These are phyloP conservation scores for Harpagifer antarcticus DNA, from an alignment of 2,797 vertebrate species.

Conservation along the genomic window DNA sequence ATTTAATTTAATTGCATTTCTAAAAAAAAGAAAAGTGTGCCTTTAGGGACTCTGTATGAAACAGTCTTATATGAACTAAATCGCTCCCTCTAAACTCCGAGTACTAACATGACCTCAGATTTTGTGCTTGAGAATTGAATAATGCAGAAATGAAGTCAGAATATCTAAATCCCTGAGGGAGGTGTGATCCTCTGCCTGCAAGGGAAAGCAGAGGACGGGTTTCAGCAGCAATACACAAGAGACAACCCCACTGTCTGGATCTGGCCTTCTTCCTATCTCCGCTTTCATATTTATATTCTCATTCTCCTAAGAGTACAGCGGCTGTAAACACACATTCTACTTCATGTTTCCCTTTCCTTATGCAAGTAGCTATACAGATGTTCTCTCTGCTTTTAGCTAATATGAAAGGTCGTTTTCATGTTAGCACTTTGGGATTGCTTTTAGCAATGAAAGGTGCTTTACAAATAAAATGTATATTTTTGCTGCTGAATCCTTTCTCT, in stretches of 20 bases:
- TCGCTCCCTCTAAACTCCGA: background rate
- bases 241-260: background rate
- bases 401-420: no score
- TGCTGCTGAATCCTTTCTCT: no score
- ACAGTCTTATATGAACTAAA: no score
- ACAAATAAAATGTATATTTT: no score
- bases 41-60: no score
- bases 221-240: conserved; percentile 9
- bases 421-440: no score
- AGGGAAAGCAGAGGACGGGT: conserved; percentile 3
- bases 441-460: no score
- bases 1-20: no score
- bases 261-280: background rate
- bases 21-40: no score
- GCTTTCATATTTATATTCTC: background rate
- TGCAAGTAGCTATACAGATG: background rate
- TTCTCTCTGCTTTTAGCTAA: background rate
- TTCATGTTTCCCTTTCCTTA: background rate
- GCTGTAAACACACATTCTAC: background rate
- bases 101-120: background rate
- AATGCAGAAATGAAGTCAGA: background rate
- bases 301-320: background rate
- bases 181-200: conserved; percentile 4
- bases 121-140: background rate
- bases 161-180: conserved; percentile 1